Conservation (phyloP, 2,888 invertebrate genomes). For the Chrysolina oricalcia region DNA sequence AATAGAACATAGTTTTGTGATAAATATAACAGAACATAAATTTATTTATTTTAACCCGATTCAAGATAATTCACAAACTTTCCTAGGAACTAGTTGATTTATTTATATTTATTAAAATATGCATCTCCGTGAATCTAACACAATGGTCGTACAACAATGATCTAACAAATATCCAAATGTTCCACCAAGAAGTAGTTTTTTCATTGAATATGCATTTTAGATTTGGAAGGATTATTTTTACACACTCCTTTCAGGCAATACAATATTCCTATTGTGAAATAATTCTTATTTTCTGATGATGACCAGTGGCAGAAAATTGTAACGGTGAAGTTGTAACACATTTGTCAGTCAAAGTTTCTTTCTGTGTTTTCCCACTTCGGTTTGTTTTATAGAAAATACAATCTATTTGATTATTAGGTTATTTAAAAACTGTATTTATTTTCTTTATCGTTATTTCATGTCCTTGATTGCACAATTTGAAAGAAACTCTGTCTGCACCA, state of each 20-base stretch:
- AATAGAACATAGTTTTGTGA: no score
- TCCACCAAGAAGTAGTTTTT: neutral
- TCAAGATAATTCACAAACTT: no score
- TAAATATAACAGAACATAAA: no score
- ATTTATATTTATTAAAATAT: no score
- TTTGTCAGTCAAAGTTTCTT: neutral
- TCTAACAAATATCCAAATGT: no score
- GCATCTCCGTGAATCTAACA: no score
- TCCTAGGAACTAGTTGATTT: no score
- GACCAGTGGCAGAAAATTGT: neutral
- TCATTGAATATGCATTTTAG: neutral
- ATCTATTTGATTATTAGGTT: no score
- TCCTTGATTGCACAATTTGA: neutral
- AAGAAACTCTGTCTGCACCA: neutral
- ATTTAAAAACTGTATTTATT: no score
- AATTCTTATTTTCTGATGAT: neutral
- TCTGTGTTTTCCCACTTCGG: neutral
- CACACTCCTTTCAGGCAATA: neutral
- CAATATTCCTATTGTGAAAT: constrained; percentile 1
- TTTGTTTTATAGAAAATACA: neutral
- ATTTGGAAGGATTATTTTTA: neutral
- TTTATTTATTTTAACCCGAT: no score
- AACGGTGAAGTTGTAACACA: neutral
- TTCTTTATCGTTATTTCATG: no score
- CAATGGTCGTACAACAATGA: no score